Evolutionary conservation across 2,113 vertebrate genomes (phyloP).

Genomic region (Smithornis capensis): DNA sequence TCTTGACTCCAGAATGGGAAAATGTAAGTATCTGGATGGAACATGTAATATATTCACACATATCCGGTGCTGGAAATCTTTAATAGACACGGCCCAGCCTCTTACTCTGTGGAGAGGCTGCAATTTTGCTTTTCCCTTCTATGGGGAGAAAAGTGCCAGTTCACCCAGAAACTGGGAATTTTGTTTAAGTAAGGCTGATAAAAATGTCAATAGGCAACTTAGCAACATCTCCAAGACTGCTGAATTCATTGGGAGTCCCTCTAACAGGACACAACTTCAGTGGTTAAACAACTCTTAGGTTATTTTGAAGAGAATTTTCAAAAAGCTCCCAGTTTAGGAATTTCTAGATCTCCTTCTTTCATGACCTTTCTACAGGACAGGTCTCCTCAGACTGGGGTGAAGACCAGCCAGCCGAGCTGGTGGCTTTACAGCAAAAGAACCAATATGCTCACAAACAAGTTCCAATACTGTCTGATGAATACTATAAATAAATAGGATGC

Average conservation of each 20-base stretch:
- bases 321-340: not conserved
- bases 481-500: conserved; percentile 2
- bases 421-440: not conserved
- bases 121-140: not conserved
- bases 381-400: not conserved
- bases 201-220: not conserved
- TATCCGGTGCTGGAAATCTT: not conserved
- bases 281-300: not conserved
- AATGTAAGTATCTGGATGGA: not conserved
- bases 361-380: not conserved
- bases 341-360: not conserved
- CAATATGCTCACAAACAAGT: not conserved
- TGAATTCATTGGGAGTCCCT: not conserved
- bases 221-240: not conserved
- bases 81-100: not conserved
- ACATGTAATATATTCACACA: not conserved
- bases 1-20: not conserved
- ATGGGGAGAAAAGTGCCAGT: not conserved
- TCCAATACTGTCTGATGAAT: not conserved
- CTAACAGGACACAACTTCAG: not conserved
- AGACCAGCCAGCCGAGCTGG: not conserved
- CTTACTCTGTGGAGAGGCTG: not conserved
- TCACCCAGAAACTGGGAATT: not conserved
- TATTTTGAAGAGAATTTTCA: not conserved
- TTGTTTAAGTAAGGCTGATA: not conserved